These are phyloP conservation scores for Lerista edwardsae DNA, from an alignment of 2,797 vertebrate genomes.

Conservation along the genomic window DNA sequence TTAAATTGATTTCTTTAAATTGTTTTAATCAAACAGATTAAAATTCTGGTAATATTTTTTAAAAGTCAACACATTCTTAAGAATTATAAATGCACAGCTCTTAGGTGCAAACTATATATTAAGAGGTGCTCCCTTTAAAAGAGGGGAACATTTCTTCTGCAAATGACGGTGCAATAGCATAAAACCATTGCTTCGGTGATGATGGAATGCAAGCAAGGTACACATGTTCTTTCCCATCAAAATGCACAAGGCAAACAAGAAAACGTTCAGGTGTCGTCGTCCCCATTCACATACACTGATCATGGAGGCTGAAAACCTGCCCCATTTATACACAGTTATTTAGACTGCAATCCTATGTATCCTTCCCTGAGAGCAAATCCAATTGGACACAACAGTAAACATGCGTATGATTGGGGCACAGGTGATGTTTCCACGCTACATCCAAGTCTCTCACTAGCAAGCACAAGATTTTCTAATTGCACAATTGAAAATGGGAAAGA, in stretches of 20 bases:
- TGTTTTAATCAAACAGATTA: background rate
- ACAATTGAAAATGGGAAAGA: background rate
- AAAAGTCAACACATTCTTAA: background rate
- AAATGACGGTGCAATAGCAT: constrained; percentile 16
- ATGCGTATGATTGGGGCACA: too few species aligned
- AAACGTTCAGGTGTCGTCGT: too few species aligned
- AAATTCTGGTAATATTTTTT: background rate
- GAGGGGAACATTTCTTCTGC: constrained; percentile 20
- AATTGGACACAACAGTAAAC: too few species aligned
- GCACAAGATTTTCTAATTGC: background rate
- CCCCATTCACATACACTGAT: background rate
- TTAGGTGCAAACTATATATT: background rate
- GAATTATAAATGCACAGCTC: background rate
- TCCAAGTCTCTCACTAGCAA: background rate
- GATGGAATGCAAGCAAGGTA: background rate
- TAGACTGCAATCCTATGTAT: background rate
- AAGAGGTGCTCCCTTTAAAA: constrained; percentile 12
- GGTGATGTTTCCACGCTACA: background rate
- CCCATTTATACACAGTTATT: background rate
- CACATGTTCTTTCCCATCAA: background rate
- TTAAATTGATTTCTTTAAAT: background rate
- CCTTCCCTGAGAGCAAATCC: too few species aligned
- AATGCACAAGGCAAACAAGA: background rate
- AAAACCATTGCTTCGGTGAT: constrained; percentile 18
- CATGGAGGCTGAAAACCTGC: background rate